Evolutionary conservation across 1,140 invertebrate species (phyloP).

Genomic region (Sarcophaga peregrina): DNA sequence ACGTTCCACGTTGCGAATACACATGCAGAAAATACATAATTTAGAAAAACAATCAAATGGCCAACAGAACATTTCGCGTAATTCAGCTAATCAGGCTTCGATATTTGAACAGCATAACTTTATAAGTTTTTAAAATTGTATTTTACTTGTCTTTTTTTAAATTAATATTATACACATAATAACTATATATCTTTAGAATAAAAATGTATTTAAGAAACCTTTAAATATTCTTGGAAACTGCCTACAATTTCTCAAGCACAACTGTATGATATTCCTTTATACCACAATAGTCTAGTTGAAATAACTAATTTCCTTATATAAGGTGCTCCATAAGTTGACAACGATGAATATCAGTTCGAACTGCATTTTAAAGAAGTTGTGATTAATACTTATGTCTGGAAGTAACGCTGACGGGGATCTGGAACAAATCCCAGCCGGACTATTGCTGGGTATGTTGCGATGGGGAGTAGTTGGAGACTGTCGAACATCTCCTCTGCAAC

Average conservation of each 20-base stretch:
- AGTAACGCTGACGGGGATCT: too few relatives aligned
- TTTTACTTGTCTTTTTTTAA: background rate
- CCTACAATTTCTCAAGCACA: background rate
- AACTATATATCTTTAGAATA: background rate
- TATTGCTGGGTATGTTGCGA: too few relatives aligned
- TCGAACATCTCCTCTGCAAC: too few relatives aligned
- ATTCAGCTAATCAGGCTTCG: background rate
- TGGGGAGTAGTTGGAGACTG: too few relatives aligned
- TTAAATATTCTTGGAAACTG: background rate
- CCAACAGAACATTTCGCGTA: background rate
- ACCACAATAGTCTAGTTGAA: too few relatives aligned
- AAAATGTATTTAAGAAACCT: too few relatives aligned
- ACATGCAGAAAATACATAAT: conserved; percentile 23
- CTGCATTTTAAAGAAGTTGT: too few relatives aligned
- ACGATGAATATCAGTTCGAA: too few relatives aligned
- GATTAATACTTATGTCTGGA: background rate
- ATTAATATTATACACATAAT: background rate
- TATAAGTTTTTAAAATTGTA: background rate
- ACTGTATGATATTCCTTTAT: background rate
- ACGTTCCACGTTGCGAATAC: conserved; percentile 43
- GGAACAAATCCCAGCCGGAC: too few relatives aligned
- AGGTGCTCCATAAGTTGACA: too few relatives aligned
- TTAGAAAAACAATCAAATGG: background rate
- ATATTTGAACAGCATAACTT: background rate
- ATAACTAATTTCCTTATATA: too few relatives aligned